Evolutionary conservation across 2,888 invertebrate genomes (phyloP), one percentile per base, ranked within the genome.

Genomic region (Cosmopolites sordidus): DNA sequence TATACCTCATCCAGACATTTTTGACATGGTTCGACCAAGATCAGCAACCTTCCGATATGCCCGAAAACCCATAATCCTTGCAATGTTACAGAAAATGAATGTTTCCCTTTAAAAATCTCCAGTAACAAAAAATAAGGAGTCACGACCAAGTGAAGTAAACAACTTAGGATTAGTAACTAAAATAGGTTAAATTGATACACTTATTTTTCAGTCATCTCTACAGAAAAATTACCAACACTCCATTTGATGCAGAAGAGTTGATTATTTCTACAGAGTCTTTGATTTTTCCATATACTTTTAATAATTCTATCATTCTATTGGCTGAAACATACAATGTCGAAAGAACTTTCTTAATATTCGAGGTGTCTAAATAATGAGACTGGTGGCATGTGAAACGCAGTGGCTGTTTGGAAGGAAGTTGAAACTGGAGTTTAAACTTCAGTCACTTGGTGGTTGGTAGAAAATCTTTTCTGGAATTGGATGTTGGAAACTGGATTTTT

Each of bases 81-180:
- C 14, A 62, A 16, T 5, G 50, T 42, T 14, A 82, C 67, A 63
- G 80, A 62, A n/a, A 42, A 14, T 2, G 56, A 54, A 6, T 56
- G 46, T 16, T 56, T 72, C 6, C 39, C 9, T 18, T 43, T 57
- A 16, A 58, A 41, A n/a, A 61, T 41, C 43, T 60, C 59, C 8
- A 54, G 39, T 1, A 64, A 33, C 6, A 65, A 30, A 46, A 63
- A 65, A 50, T 65, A 65, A 1, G 64, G 62, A 9, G 64, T 64
- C 5, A 62, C 59, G 11, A 64, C 60, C 12, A 65, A 43, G 43
- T 65, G 63, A 2, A 63, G 52, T 14, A 65, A 56, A 27, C 62
- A 64, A 43, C 64, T 64, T 22, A 63, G 48, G 48, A 60, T 59
- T 11, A 64, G 50, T 2, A 63, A 18, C 64, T 64, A 33, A 33